Evolutionary conservation across 2,888 invertebrate species (phyloP).

Genomic region (Deroplatys truncata): DNA sequence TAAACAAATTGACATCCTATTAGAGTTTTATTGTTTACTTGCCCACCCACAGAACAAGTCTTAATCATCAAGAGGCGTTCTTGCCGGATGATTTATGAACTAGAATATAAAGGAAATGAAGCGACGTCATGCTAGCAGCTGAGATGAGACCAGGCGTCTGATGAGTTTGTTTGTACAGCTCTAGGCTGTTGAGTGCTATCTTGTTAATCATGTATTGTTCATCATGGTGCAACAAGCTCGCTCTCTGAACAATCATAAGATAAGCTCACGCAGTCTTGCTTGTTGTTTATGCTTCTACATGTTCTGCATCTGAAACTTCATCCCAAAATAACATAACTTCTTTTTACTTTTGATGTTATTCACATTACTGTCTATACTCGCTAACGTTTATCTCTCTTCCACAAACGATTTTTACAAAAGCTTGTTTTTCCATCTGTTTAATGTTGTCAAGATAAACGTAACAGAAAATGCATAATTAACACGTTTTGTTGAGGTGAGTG

Average conservation of each 20-base stretch:
- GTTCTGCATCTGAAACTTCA: too few species aligned
- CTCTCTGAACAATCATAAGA: not conserved
- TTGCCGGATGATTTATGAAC: not conserved
- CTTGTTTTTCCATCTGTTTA: too few species aligned
- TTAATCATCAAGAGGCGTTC: not conserved
- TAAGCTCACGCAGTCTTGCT: not conserved
- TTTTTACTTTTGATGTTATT: too few species aligned
- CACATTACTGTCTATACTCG: too few species aligned
- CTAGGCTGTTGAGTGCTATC: not conserved
- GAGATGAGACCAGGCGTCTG: not conserved
- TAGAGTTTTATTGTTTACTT: not conserved
- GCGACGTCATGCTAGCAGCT: not conserved
- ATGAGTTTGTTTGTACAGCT: not conserved
- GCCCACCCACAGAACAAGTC: not conserved
- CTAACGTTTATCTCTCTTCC: too few species aligned
- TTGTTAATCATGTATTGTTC: not conserved
- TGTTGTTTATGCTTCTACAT: not conserved
- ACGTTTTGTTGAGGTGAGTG: too few species aligned
- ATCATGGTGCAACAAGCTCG: too few species aligned
- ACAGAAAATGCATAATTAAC: too few species aligned
- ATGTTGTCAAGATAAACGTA: too few species aligned
- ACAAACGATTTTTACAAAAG: too few species aligned
- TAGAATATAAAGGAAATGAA: not conserved
- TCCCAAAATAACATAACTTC: too few species aligned
- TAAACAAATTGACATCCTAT: not conserved